Evolutionary conservation across 2,888 invertebrate genomes (phyloP), one percentile per base, ranked within the genome.

Genomic region (Megaustenia siamemsis): DNA sequence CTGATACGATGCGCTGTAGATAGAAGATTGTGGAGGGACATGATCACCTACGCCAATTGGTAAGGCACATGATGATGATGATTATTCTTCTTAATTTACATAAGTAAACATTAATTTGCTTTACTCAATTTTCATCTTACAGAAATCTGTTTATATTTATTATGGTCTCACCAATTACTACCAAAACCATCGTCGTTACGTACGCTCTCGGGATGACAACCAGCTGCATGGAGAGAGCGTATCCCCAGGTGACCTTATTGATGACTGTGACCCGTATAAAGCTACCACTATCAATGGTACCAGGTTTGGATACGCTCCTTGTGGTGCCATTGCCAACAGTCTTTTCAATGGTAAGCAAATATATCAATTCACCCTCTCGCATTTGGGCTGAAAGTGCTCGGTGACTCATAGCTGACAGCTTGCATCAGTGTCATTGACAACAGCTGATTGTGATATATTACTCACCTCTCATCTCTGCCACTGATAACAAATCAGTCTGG

Each of bases 251-350:
- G 94, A 94, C 0, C 96, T 96, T 0, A 90, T 88, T 0, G 94
- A 95, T 0, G 98, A 99, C 93, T 99, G 99, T 93, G 95, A 95
- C 56, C 98, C 98, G 0, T 95, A 95, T 90, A 91, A 89, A 68
- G 88, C 88, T 12, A 82, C 49, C 28, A 28, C 66, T 32, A 43
- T 87, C 2, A 90, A 89, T 68, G 90, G 90, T 0, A 82, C 86
- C 10, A 83, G 83, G 0, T 73, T 79, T 24, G 91, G 90, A 18
- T 90, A 98, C 87, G 99, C 98, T 3, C 99, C 99, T 0, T 99
- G 99, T 94, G 99, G 99, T 24, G 99, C 99, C 21, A 99, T 99
- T 88, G 99, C 99, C 1, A 99, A 99, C 95, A 99, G 99, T 0
- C 95, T 99, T 82, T 99, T 99, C 93, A 99, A 97, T 94, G 99